Percentiles rank a stretch among this genome's conserved stretches.
Conservation (phyloP, 53 echinoderm and acorn worm species). For the Temnopleurus reevesii region DNA sequence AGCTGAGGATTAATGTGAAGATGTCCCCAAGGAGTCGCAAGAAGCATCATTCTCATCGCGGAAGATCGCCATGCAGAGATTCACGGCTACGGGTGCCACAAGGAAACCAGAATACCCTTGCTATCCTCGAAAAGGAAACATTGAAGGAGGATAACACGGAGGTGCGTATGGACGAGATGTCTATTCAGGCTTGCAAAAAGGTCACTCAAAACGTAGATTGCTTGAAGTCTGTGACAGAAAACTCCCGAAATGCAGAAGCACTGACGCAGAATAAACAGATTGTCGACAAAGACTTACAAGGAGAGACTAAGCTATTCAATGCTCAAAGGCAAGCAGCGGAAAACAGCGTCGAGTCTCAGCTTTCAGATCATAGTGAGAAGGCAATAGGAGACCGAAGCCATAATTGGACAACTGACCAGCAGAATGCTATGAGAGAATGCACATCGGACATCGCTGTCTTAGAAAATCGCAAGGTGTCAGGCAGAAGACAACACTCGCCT, state of each 20-base stretch:
- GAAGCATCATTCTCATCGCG: slow-evolving; percentile 3
- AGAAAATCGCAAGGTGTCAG: neutral
- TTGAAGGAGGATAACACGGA: neutral
- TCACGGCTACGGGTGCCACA: neutral
- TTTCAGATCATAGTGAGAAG: neutral
- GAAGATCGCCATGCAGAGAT: neutral
- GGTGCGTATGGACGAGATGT: neutral
- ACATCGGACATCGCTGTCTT: neutral
- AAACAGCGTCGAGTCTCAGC: neutral
- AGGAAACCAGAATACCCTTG: neutral
- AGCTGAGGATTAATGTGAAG: neutral
- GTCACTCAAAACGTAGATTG: neutral
- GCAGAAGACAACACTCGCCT: neutral
- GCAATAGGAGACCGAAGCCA: neutral
- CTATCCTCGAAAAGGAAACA: neutral
- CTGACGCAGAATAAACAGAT: neutral
- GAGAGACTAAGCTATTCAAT: neutral
- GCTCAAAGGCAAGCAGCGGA: neutral
- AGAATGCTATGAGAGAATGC: neutral
- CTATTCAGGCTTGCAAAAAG: neutral
- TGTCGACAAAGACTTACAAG: neutral
- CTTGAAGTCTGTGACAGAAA: neutral
- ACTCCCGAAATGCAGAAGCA: neutral
- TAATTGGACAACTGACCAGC: neutral
- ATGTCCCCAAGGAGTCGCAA: neutral